A percentile compares a stretch with the other conserved stretches of the same genome.
These are phyloP conservation scores for Sebastes schlegelii DNA, from an alignment of 2,113 vertebrate species.

Conservation along the genomic window DNA sequence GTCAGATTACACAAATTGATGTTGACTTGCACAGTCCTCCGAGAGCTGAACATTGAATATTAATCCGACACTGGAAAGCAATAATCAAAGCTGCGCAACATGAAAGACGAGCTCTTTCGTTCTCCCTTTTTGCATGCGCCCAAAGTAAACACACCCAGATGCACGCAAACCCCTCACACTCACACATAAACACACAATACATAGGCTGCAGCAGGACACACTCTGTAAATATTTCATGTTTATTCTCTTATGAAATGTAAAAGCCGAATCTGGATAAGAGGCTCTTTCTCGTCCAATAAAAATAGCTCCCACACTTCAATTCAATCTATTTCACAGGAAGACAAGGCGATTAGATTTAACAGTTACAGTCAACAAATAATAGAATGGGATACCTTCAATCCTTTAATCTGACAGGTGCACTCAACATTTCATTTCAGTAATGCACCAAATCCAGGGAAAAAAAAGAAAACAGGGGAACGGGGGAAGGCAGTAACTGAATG, in stretches of 20 bases:
- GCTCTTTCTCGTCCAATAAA: conserved; percentile 60
- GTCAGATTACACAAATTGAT: conserved; percentile 73
- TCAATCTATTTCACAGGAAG: conserved; percentile 70
- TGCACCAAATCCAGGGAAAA: conserved; percentile 68
- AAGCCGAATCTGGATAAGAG: conserved; percentile 64
- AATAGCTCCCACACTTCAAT: conserved; percentile 67
- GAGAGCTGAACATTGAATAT: conserved; percentile 71
- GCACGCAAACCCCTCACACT: conserved; percentile 24
- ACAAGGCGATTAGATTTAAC: conserved; percentile 72
- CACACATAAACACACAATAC: conserved; percentile 21
- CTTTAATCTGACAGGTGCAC: conserved; percentile 82
- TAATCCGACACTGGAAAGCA: conserved; percentile 72
- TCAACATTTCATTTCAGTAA: conserved; percentile 79
- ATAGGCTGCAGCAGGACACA: conserved; percentile 41
- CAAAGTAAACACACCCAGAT: conserved; percentile 18
- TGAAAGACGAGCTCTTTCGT: conserved; percentile 59
- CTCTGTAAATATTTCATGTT: conserved; percentile 73
- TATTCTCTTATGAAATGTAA: conserved; percentile 58
- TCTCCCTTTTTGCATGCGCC: conserved; percentile 33
- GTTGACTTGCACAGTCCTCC: conserved; percentile 67
- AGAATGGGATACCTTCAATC: conserved; percentile 74
- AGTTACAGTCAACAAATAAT: conserved; percentile 77
- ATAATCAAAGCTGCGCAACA: conserved; percentile 77
- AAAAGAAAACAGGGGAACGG: conserved; percentile 21
- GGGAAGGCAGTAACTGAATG: conserved; percentile 19